phyloP scores from a whole-genome alignment of 2,113 vertebrate genomes.

The Pollimyrus isidori region DNA sequence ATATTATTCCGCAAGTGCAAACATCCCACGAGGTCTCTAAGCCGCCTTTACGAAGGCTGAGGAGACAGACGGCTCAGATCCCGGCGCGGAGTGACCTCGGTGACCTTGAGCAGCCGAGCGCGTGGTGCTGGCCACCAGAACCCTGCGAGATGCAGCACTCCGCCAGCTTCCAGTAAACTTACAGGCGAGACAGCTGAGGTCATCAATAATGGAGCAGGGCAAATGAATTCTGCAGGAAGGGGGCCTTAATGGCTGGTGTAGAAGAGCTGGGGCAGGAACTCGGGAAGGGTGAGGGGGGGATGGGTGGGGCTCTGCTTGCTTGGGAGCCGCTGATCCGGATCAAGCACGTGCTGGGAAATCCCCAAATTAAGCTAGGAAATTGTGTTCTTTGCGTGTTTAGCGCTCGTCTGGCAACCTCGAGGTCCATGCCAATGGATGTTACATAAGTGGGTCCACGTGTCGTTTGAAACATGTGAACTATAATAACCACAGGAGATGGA shows the following conservation, averaged over 20 bases:
- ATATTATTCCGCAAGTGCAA: background rate
- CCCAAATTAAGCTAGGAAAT: background rate
- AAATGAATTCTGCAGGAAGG: slow-evolving; percentile 15
- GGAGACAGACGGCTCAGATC: background rate
- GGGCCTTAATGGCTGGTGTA: background rate
- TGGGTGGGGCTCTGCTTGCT: background rate
- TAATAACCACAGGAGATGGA: background rate
- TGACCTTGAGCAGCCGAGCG: background rate
- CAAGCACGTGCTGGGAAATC: background rate
- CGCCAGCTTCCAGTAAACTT: slow-evolving; percentile 8
- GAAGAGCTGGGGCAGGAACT: background rate
- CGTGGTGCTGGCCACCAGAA: background rate
- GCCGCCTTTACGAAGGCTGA: background rate
- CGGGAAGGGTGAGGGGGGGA: background rate
- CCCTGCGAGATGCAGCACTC: background rate
- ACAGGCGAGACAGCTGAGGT: slow-evolving; percentile 11
- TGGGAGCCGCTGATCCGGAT: background rate
- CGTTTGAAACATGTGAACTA: background rate
- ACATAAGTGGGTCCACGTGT: background rate
- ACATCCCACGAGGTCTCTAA: background rate
- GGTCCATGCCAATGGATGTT: background rate
- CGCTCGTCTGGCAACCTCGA: background rate
- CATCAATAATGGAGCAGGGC: slow-evolving; percentile 21
- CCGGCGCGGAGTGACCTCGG: background rate
- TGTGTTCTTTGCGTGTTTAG: background rate